A percentile compares a stretch with the other conserved stretches of the same genome.
Evolutionary conservation across 2,113 vertebrate species (phyloP).

Genomic region (Talpa occidentalis): DNA sequence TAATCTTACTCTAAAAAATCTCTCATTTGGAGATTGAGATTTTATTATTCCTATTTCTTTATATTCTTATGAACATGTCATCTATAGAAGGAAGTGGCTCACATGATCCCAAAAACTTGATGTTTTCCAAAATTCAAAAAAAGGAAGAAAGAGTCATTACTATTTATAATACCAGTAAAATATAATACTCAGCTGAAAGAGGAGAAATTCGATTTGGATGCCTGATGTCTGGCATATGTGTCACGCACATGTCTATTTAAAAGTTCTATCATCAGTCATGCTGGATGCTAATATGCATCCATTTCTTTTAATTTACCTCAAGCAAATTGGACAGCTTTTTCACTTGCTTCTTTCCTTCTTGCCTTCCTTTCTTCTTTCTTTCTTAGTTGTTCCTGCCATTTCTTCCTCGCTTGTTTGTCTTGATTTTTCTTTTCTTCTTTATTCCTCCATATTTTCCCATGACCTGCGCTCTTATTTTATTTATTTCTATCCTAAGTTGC

Average conservation of each 20-base stretch:
- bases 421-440: neutral
- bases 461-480: neutral
- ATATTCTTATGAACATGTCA: neutral
- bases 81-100: neutral
- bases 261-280: too few species aligned
- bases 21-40: neutral
- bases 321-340: neutral
- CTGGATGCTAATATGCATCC: neutral
- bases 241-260: neutral
- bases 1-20: slow-evolving; percentile 5
- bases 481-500: neutral
- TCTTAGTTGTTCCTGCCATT: neutral
- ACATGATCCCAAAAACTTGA: neutral
- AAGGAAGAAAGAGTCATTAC: neutral
- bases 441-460: neutral
- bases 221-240: neutral
- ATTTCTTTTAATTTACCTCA: neutral
- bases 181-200: neutral
- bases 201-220: neutral
- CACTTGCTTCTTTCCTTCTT: neutral
- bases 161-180: neutral
- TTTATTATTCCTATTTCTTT: neutral
- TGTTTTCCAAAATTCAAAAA: neutral
- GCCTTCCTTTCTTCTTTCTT: neutral
- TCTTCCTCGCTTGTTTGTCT: neutral